phyloP scores from a whole-genome alignment of 2,888 invertebrate species.

The Siphlonurus alternatus region DNA sequence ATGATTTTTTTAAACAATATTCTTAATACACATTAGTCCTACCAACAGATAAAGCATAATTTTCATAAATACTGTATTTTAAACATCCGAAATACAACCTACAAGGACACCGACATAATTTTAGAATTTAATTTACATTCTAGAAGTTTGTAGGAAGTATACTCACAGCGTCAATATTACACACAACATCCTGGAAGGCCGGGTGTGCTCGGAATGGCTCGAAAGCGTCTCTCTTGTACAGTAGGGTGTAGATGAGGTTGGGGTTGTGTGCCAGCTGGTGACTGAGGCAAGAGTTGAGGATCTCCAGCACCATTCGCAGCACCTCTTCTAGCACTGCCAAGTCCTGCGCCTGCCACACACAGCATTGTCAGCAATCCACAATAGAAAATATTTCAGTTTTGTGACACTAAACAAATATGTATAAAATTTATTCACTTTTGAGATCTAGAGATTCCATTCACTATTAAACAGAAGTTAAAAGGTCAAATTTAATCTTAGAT shows the following conservation, averaged over 20 bases:
- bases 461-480: constrained; percentile 1
- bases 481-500: background rate
- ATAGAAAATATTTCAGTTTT: background rate
- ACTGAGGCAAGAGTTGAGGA: constrained; percentile 86
- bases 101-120: no score
- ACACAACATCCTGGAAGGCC: constrained; percentile 81
- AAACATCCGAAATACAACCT: no score
- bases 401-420: constrained; percentile 8
- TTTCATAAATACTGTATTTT: background rate
- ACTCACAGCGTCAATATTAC: constrained; percentile 83
- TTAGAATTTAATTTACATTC: no score
- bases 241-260: constrained; percentile 84
- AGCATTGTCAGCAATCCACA: background rate
- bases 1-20: no score
- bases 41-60: no score
- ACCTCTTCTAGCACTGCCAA: constrained; percentile 89
- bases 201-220: constrained; percentile 71
- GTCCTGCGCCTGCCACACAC: constrained; percentile 54
- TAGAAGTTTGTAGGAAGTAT: no score
- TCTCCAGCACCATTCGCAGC: constrained; percentile 89
- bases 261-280: constrained; percentile 76
- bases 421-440: constrained; percentile 10
- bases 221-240: constrained; percentile 86
- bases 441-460: constrained; percentile 13
- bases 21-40: no score